phyloP scores from a whole-genome alignment of 2,113 vertebrate genomes.

The Garra rufa region DNA sequence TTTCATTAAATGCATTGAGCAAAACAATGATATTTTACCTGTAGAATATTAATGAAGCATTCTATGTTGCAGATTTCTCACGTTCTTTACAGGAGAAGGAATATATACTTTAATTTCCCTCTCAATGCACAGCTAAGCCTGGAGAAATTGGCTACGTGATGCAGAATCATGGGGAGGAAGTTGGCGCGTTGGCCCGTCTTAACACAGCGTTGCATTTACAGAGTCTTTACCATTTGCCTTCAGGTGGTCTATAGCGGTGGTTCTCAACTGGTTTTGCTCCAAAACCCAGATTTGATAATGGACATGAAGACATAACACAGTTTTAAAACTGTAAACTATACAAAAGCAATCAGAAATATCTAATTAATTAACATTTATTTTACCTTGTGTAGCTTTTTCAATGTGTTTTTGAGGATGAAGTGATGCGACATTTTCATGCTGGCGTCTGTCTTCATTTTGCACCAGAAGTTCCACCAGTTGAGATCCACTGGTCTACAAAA shows the following conservation, averaged over 20 bases:
- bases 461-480: neutral
- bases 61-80: slow-evolving; percentile 39
- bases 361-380: no score
- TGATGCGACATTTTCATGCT: neutral
- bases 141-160: slow-evolving; percentile 44
- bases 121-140: slow-evolving; percentile 43
- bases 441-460: neutral
- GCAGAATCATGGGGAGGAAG: slow-evolving; percentile 30
- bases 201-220: slow-evolving; percentile 40
- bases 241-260: slow-evolving; percentile 11
- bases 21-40: slow-evolving; percentile 32
- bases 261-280: slow-evolving; percentile 1
- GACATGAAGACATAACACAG: neutral
- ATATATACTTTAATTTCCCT: slow-evolving; percentile 39
- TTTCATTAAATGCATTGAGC: slow-evolving; percentile 15
- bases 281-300: neutral
- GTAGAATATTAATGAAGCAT: slow-evolving; percentile 47
- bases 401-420: neutral
- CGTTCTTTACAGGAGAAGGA: slow-evolving; percentile 41
- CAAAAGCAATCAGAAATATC: neutral
- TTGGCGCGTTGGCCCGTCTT: slow-evolving; percentile 31
- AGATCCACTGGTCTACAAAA: neutral
- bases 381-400: neutral
- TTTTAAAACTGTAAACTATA: neutral
- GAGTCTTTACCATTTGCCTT: slow-evolving; percentile 1